Evolutionary conservation across 2,888 invertebrate species (phyloP).

Genomic region (Harpalus rufipes): DNA sequence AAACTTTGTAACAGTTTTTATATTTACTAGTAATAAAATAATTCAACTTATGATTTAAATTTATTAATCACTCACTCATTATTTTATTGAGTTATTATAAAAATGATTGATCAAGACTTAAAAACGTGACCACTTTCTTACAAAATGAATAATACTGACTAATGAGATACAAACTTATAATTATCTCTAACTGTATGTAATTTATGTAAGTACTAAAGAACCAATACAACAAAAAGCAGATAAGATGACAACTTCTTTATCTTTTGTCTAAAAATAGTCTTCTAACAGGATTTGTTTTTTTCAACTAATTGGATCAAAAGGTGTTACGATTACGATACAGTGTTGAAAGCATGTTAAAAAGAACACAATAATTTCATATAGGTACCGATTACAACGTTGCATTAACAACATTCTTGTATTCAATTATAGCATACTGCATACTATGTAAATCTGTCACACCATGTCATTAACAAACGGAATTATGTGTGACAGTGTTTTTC

Average conservation of each 20-base stretch:
- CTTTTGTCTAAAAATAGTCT: neutral
- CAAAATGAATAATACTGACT: too few species aligned
- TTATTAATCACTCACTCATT: too few species aligned
- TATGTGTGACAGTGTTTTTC: neutral
- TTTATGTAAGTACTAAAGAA: too few species aligned
- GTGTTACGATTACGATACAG: neutral
- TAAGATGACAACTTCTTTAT: neutral
- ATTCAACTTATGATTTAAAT: too few species aligned
- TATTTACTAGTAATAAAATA: too few species aligned
- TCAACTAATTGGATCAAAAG: neutral
- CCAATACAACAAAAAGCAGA: neutral
- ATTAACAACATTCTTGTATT: neutral
- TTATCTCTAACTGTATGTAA: too few species aligned
- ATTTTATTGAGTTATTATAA: too few species aligned
- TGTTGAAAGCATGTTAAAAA: neutral
- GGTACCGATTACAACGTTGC: neutral
- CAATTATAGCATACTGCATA: neutral
- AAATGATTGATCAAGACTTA: too few species aligned
- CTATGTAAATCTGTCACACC: neutral
- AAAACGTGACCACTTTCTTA: too few species aligned
- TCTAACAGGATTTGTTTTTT: neutral
- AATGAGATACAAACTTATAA: too few species aligned
- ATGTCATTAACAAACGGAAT: neutral
- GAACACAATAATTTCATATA: neutral
- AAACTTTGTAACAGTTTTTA: too few species aligned